Evolutionary conservation across 2,888 invertebrate species (phyloP).

Genomic region (Cheilosia scutellata): DNA sequence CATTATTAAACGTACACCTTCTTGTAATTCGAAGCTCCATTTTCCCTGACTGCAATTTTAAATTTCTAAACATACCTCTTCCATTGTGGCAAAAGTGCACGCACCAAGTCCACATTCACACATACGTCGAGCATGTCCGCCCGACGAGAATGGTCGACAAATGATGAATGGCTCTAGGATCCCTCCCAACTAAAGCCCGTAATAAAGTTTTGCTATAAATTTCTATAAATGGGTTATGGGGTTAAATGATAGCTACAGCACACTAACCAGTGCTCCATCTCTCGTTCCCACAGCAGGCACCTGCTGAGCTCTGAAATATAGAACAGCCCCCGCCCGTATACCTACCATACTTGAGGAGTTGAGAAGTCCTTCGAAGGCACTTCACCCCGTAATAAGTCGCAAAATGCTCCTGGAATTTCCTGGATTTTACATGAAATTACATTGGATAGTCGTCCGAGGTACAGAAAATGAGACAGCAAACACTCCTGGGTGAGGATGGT

Average conservation of each 20-base stretch:
- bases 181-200: conserved; percentile 44
- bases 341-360: conserved; percentile 42
- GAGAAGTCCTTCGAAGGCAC: conserved; percentile 59
- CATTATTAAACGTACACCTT: conserved; percentile 57
- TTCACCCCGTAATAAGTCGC: conserved; percentile 64
- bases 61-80: conserved; percentile 55
- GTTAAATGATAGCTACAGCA: conserved; percentile 63
- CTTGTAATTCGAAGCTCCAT: conserved; percentile 61
- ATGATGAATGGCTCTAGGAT: conserved; percentile 54
- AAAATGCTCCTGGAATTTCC: conserved; percentile 58
- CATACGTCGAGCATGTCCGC: conserved; percentile 21
- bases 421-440: conserved; percentile 66
- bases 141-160: conserved; percentile 33
- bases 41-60: conserved; percentile 72
- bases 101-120: conserved; percentile 47
- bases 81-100: conserved; percentile 51
- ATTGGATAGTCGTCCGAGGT: neutral
- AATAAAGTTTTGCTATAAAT: conserved; percentile 72
- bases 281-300: conserved; percentile 3
- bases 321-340: conserved; percentile 28
- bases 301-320: conserved; percentile 48
- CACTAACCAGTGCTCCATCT: neutral
- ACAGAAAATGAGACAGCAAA: neutral
- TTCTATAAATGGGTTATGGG: conserved; percentile 73
- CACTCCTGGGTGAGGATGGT: conserved; percentile 44